These are phyloP conservation scores for Ophion obscuratus DNA, from an alignment of 2,888 invertebrate genomes.

Conservation along the genomic window DNA sequence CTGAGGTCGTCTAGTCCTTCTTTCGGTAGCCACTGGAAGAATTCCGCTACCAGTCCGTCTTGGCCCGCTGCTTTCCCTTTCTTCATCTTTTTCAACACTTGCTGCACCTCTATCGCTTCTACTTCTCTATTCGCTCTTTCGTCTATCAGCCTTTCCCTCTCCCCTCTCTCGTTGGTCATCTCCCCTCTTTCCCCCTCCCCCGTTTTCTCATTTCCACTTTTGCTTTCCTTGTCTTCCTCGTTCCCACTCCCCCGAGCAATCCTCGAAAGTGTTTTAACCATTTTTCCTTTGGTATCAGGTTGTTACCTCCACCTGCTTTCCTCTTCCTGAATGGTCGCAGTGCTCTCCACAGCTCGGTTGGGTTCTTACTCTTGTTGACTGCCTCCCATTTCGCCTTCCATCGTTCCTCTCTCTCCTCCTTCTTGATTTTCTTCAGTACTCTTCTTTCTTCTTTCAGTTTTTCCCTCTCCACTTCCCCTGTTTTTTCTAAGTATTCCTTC, in stretches of 20 bases:
- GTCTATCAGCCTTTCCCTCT: conserved; percentile 11
- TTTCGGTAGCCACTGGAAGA: conserved; percentile 7
- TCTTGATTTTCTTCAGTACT: conserved; percentile 14
- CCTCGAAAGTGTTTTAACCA: conserved; percentile 39
- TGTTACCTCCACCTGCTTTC: conserved; percentile 1
- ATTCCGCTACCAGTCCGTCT: conserved; percentile 52
- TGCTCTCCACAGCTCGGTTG: conserved; percentile 30
- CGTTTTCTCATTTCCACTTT: neutral
- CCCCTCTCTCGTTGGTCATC: conserved; percentile 27
- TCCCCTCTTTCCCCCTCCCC: neutral
- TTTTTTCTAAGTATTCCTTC: too few relatives aligned
- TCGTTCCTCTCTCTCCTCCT: neutral
- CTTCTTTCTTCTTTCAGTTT: conserved; percentile 14
- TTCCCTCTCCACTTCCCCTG: neutral
- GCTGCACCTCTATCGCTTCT: too few relatives aligned
- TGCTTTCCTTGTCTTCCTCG: neutral
- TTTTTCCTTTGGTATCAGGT: neutral
- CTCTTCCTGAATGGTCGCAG: conserved; percentile 34
- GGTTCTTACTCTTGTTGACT: conserved; percentile 25
- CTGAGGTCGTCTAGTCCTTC: neutral
- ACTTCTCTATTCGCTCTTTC: neutral
- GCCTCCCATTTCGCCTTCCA: conserved; percentile 12
- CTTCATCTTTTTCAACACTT: conserved; percentile 19
- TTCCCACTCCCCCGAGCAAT: conserved; percentile 21
- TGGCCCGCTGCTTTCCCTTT: conserved; percentile 51